Evolutionary conservation across 1,140 invertebrate species (phyloP), one percentile per base, ranked within the genome.

Genomic region (Mamestra configurata): DNA sequence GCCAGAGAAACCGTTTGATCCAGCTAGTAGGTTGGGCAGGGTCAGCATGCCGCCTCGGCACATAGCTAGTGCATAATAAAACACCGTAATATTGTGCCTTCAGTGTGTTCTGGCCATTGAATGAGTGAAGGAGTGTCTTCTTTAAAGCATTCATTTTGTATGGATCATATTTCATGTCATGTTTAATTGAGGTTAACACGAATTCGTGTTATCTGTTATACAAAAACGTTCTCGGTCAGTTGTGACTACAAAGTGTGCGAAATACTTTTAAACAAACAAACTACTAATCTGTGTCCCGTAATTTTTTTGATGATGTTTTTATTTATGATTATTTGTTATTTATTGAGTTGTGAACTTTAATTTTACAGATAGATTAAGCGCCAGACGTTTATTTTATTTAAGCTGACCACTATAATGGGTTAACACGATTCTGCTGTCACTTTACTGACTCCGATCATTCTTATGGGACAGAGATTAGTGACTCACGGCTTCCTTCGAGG

Each of bases 51-150:
- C 51, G 27, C 53, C 55, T 57, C 13, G 31, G 27, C 27, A 61
- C n/a, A 40, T 22, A 76, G n/a, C 55, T 61, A 46, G 55, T 64
- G 55, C 55, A 76, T 76, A 64, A 76, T 76, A 64, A 77, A 66
- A 43, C 70, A 76, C 80, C 77, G 80, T 24, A 82, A 77, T 46
- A 83, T 84, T 84, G 87, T 88, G 87, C 87, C 87, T 88, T 88
- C 86, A 79, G 82, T 79, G 82, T 82, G 82, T 84, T 79, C 80
- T 79, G 79, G 77, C 76, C 66, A 43, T 86, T 71, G 84, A 66
- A 64, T 78, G 57, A 76, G 40, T 70, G 66, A 0, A 46, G 40
- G 76, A 79, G 68, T 83, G 59, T 80, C 57, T 46, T 51, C 68
- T 76, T 81, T 5, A 64, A 77, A 75, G 51, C 59, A 51, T 79